Percentiles rank a stretch among this genome's conserved stretches.
Conservation (phyloP, 2,113 vertebrate genomes). For the Nesoenas mayeri region DNA sequence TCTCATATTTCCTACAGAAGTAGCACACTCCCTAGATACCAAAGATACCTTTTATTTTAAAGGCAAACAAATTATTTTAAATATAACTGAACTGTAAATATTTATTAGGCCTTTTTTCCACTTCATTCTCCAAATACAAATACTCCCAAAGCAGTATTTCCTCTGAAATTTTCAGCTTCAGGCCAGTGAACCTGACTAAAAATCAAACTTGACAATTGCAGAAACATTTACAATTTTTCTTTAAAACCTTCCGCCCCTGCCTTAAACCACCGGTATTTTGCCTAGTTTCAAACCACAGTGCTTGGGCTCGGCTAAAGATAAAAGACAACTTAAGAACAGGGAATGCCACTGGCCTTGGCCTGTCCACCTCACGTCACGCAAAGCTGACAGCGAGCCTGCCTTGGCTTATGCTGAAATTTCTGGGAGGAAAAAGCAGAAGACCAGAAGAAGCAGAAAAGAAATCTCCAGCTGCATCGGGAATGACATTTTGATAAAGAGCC, state of each 20-base stretch:
- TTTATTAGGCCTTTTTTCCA: slow-evolving; percentile 27
- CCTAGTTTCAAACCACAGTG: not conserved
- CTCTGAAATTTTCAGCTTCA: not conserved
- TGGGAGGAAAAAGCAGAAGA: not conserved
- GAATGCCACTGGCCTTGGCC: not conserved
- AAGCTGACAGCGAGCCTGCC: not conserved
- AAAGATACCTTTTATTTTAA: slow-evolving; percentile 43
- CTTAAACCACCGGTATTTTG: not conserved
- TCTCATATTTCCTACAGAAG: slow-evolving; percentile 16
- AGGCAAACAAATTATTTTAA: slow-evolving; percentile 57
- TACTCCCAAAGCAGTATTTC: not conserved
- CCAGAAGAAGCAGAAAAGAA: not conserved
- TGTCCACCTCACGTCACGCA: not conserved
- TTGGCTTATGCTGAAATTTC: not conserved
- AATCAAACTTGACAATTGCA: not conserved
- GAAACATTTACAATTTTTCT: not conserved
- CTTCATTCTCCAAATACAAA: not conserved
- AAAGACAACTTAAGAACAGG: not conserved
- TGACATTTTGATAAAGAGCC: not conserved
- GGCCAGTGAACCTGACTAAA: not conserved
- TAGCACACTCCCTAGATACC: slow-evolving; percentile 2
- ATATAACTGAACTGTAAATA: slow-evolving; percentile 42
- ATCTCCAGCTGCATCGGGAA: not conserved
- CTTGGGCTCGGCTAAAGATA: not conserved
- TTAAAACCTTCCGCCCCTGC: not conserved